Conservation (phyloP, 1,140 invertebrate species). For the Drosophila pachea region DNA sequence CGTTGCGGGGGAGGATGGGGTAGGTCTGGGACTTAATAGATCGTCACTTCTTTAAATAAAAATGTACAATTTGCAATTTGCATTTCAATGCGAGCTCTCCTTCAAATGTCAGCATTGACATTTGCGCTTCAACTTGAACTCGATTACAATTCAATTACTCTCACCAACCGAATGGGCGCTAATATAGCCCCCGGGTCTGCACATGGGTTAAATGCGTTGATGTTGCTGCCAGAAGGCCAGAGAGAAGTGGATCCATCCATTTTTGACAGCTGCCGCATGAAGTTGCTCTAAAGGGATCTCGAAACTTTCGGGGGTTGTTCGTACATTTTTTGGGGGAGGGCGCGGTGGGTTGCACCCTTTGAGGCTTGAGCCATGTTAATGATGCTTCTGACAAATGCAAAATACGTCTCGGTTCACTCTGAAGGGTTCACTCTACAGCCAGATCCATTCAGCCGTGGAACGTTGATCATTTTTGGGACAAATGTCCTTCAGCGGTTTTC, state of each 20-base stretch:
- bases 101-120: slow-evolving; percentile 33
- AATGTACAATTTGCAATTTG: slow-evolving; percentile 65
- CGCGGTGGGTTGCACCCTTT: slow-evolving; percentile 48
- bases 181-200: slow-evolving; percentile 33
- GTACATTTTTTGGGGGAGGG: slow-evolving; percentile 4
- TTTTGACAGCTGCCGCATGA: slow-evolving; percentile 44
- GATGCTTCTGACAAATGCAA: slow-evolving; percentile 39
- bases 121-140: slow-evolving; percentile 49
- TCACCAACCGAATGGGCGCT: neutral
- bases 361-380: slow-evolving; percentile 28
- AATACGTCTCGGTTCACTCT: slow-evolving; percentile 38
- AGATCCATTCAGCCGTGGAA: slow-evolving; percentile 19
- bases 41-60: neutral
- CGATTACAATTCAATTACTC: slow-evolving; percentile 59
- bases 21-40: too few relatives aligned
- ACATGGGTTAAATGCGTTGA: slow-evolving; percentile 56
- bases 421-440: slow-evolving; percentile 36
- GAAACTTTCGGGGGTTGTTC: slow-evolving; percentile 34
- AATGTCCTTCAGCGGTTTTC: slow-evolving; percentile 20
- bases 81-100: slow-evolving; percentile 37
- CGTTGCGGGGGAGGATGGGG: too few relatives aligned
- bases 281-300: slow-evolving; percentile 25
- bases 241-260: slow-evolving; percentile 19
- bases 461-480: slow-evolving; percentile 36
- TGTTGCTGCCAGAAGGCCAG: slow-evolving; percentile 14